These are phyloP conservation scores for Venustaconcha ellipsiformis DNA, from an alignment of 1,140 invertebrate species.

Conservation along the genomic window DNA sequence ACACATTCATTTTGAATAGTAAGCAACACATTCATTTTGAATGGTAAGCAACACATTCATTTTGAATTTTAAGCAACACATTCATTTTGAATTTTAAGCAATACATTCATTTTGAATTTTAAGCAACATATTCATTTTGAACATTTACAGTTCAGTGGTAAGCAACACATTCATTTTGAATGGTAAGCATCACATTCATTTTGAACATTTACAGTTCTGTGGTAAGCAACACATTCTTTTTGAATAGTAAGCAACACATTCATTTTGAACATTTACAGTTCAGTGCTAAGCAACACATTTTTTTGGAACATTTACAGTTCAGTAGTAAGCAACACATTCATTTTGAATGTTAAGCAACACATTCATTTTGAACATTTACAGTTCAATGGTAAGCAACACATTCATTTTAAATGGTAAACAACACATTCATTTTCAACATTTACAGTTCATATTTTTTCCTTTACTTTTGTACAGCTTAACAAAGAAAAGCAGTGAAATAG, in stretches of 20 bases:
- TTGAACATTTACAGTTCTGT: too few species aligned
- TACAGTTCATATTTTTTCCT: too few species aligned
- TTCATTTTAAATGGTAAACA: too few species aligned
- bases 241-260: constrained; percentile 52
- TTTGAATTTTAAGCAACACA: too few species aligned
- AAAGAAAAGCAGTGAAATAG: too few species aligned
- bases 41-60: constrained; percentile 49
- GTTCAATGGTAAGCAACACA: constrained; percentile 51
- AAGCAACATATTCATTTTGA: constrained; percentile 6
- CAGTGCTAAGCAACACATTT: constrained; percentile 52
- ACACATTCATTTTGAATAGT: constrained; percentile 49
- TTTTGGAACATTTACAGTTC: too few species aligned
- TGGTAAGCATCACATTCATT: too few species aligned
- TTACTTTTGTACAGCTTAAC: too few species aligned
- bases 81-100: not conserved
- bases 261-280: too few species aligned
- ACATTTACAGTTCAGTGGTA: constrained; percentile 46
- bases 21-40: constrained; percentile 7
- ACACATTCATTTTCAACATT: too few species aligned
- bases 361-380: too few species aligned
- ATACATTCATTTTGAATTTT: constrained; percentile 48
- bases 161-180: constrained; percentile 3
- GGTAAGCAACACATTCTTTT: not conserved
- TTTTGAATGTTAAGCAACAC: constrained; percentile 52
- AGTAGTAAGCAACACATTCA: not conserved